Percentiles rank a stretch among this genome's conserved stretches.
These are phyloP conservation scores for Campylomormyrus numenius DNA, from an alignment of 2,113 vertebrate species.

Conservation along the genomic window DNA sequence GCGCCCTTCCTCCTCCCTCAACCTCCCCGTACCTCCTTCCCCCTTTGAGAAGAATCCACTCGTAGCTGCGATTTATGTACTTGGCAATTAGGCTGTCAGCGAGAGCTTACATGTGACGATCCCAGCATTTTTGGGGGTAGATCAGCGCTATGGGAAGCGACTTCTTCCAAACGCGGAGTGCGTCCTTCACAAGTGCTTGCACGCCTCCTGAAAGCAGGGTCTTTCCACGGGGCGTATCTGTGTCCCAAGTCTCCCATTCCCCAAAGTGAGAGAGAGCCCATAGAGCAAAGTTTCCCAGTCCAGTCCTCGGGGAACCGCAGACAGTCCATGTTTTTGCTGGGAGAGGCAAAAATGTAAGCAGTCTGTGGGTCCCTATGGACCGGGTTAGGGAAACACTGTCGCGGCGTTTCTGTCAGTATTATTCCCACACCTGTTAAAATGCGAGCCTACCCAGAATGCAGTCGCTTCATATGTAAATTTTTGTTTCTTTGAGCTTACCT, in stretches of 20 bases:
- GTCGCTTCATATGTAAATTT: neutral
- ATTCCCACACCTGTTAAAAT: neutral
- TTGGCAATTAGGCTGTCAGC: conserved; percentile 12
- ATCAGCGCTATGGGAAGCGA: neutral
- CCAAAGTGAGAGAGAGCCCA: neutral
- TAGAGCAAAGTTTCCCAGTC: neutral
- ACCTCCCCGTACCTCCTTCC: neutral
- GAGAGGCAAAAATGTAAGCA: neutral
- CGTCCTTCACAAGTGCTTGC: neutral
- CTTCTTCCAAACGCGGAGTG: neutral
- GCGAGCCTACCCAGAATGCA: neutral
- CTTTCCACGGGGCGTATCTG: neutral
- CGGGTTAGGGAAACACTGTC: neutral
- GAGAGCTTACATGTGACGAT: neutral
- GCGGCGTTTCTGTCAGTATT: neutral
- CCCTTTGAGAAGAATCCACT: neutral
- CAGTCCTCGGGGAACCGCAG: neutral
- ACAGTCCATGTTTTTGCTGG: neutral
- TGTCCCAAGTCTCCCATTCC: neutral
- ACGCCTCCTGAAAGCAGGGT: neutral
- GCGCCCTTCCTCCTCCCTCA: neutral
- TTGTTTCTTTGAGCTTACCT: neutral
- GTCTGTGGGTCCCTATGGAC: neutral
- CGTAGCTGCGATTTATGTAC: neutral
- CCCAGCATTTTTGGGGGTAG: neutral